Conservation (phyloP, 2,113 vertebrate species). For the Hipposideros armiger region DNA sequence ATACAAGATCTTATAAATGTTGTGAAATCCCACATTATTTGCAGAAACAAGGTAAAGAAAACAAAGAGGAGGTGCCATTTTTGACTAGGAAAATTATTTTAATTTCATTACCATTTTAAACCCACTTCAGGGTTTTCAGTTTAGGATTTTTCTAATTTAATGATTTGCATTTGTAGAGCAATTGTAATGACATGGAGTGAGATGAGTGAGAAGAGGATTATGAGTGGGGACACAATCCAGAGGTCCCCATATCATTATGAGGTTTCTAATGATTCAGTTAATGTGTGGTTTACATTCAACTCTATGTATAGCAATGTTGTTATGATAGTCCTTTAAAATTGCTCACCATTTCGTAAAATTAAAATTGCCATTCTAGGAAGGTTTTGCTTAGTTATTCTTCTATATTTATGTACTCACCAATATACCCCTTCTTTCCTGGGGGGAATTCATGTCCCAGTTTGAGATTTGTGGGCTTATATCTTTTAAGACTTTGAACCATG, state of each 20-base stretch:
- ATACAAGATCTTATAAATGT: not conserved
- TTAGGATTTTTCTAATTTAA: not conserved
- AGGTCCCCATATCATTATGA: not conserved
- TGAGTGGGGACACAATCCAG: not conserved
- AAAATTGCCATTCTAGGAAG: not conserved
- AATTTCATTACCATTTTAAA: not conserved
- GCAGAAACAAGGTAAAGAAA: not conserved
- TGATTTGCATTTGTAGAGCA: not conserved
- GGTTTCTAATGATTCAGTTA: not conserved
- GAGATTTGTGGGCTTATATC: not conserved
- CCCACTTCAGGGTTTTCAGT: not conserved
- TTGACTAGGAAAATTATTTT: not conserved
- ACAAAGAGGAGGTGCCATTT: not conserved
- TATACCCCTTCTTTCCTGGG: too few species aligned
- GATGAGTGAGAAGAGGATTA: not conserved
- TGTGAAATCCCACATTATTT: not conserved
- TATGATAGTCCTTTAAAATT: not conserved
- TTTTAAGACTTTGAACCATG: not conserved
- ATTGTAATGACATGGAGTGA: not conserved
- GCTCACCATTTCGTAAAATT: not conserved
- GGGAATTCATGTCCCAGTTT: not conserved
- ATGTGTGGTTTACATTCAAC: not conserved
- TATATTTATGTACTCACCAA: not conserved
- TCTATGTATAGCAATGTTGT: not conserved
- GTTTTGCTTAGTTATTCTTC: not conserved